Evolutionary conservation across 2,888 invertebrate genomes (phyloP).

Genomic region (Andrena marginata): DNA sequence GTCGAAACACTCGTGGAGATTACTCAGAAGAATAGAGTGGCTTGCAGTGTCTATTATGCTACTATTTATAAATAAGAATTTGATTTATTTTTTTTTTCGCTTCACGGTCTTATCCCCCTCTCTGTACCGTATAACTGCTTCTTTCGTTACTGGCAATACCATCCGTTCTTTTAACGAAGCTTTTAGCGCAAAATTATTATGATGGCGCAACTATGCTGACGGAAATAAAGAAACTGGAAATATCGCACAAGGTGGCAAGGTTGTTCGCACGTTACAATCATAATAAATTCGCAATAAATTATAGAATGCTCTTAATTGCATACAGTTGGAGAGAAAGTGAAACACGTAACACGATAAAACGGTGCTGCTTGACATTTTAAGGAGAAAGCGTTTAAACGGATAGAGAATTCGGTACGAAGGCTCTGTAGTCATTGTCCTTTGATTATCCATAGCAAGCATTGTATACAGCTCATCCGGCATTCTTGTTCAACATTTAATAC

Average conservation of each 20-base stretch:
- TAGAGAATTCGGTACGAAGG: conserved; percentile 26
- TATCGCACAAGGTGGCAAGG: neutral
- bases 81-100: conserved; percentile 49
- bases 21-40: conserved; percentile 21
- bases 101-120: neutral
- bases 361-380: conserved; percentile 19
- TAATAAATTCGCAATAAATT: conserved; percentile 28
- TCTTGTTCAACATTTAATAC: conserved; percentile 75
- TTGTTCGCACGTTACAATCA: conserved; percentile 14
- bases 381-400: conserved; percentile 27
- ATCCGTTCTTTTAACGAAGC: neutral
- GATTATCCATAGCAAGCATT: conserved; percentile 41
- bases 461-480: conserved; percentile 48
- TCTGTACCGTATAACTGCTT: conserved; percentile 8
- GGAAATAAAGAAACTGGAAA: conserved; percentile 21
- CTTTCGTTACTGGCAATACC: neutral
- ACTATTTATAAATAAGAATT: conserved; percentile 65
- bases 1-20: conserved; percentile 31
- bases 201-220: conserved; percentile 2
- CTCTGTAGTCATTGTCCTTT: conserved; percentile 35
- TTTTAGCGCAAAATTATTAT: conserved; percentile 10
- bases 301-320: conserved; percentile 9
- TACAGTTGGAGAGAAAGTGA: conserved; percentile 26
- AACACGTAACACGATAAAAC: conserved; percentile 20
- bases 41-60: conserved; percentile 47